phyloP scores from a whole-genome alignment of 2,888 invertebrate species.

The Belgica antarctica region DNA sequence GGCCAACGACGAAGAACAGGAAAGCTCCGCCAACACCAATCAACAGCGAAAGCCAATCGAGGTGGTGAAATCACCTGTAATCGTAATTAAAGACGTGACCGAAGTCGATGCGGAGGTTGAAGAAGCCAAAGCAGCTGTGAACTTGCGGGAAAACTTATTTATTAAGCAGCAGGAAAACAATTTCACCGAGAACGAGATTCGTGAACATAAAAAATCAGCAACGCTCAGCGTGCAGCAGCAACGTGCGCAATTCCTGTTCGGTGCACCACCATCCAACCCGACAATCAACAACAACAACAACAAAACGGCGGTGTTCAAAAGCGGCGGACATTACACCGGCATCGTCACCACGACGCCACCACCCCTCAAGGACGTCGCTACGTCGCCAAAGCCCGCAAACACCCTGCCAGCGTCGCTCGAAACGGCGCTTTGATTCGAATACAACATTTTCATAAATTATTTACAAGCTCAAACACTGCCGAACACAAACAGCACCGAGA shows the following conservation, averaged over 20 bases:
- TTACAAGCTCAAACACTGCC: slow-evolving; percentile 17
- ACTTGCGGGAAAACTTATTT: slow-evolving; percentile 53
- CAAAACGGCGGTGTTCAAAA: slow-evolving; percentile 44
- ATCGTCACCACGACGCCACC: slow-evolving; percentile 44
- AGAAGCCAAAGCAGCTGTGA: slow-evolving; percentile 50
- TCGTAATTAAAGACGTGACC: slow-evolving; percentile 51
- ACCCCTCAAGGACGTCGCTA: slow-evolving; percentile 50
- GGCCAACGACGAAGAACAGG: slow-evolving; percentile 74
- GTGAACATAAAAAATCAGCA: slow-evolving; percentile 30
- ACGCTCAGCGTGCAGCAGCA: slow-evolving; percentile 57
- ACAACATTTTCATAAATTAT: slow-evolving; percentile 40
- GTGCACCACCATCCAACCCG: not conserved
- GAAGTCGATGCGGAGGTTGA: slow-evolving; percentile 29
- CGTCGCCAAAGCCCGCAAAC: slow-evolving; percentile 24
- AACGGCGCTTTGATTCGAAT: slow-evolving; percentile 61
- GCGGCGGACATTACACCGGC: slow-evolving; percentile 44
- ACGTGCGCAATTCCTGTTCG: slow-evolving; percentile 61
- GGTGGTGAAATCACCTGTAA: slow-evolving; percentile 55
- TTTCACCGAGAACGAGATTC: slow-evolving; percentile 54
- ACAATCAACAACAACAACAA: slow-evolving; percentile 43
- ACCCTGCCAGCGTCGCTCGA: slow-evolving; percentile 58
- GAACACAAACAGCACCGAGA: too few species aligned
- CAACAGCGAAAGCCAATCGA: slow-evolving; percentile 44
- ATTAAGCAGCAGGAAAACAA: slow-evolving; percentile 55
- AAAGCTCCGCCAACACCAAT: slow-evolving; percentile 58